These are phyloP conservation scores for Cantharis flavilabris DNA, from an alignment of 2,888 invertebrate genomes.

Conservation along the genomic window DNA sequence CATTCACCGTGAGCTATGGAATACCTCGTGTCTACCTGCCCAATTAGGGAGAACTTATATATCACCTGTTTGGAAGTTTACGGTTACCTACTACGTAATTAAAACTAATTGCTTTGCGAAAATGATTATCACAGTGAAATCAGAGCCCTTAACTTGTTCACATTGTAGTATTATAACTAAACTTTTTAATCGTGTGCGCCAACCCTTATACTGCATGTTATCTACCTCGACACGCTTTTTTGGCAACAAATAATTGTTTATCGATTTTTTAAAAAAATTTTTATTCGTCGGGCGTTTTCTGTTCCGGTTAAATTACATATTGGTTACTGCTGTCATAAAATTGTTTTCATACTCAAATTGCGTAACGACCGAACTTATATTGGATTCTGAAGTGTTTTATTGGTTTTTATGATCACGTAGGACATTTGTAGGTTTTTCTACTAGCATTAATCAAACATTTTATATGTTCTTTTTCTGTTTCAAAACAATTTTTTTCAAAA, in stretches of 20 bases:
- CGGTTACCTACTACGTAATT: constrained; percentile 43
- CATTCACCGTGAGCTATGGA: constrained; percentile 18
- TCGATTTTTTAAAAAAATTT: constrained; percentile 21
- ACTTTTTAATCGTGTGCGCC: not conserved
- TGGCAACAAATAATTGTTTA: constrained; percentile 13
- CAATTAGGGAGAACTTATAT: constrained; percentile 45
- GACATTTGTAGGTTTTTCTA: not conserved
- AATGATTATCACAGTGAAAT: constrained; percentile 35
- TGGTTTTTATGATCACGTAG: constrained; percentile 26
- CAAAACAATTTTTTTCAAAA: not conserved
- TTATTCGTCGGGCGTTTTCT: constrained; percentile 25
- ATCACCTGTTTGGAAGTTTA: constrained; percentile 42
- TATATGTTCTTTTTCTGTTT: not conserved
- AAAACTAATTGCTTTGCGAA: constrained; percentile 47
- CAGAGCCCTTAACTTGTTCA: constrained; percentile 15
- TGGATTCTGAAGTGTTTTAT: constrained; percentile 27
- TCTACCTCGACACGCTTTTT: not conserved
- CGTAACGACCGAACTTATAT: constrained; percentile 29
- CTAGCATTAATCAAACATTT: constrained; percentile 2
- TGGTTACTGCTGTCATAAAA: constrained; percentile 30
- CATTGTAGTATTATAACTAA: not conserved
- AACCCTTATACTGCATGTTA: not conserved
- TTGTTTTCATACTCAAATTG: constrained; percentile 29
- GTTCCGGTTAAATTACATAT: constrained; percentile 30
- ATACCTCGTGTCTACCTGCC: constrained; percentile 40